Percentiles rank a stretch among this genome's conserved stretches.
These are phyloP conservation scores for Triplophysa dalaica DNA, from an alignment of 2,113 vertebrate genomes.

Conservation along the genomic window DNA sequence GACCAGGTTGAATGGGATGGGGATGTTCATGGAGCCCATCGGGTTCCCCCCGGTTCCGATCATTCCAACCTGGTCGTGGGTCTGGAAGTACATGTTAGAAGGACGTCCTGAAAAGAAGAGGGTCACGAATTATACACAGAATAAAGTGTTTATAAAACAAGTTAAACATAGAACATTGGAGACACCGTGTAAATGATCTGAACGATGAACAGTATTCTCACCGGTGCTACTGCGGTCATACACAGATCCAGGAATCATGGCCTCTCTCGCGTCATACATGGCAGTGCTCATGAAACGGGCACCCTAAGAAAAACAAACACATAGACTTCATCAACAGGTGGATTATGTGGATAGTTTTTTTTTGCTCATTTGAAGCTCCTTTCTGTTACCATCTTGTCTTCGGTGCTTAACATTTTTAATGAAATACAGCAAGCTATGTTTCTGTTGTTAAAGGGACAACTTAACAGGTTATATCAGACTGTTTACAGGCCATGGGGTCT, in stretches of 20 bases:
- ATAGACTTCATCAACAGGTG: not conserved
- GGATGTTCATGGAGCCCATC: conserved; percentile 93
- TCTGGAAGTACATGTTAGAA: conserved; percentile 98
- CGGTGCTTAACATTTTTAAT: too few relatives aligned
- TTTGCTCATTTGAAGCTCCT: too few relatives aligned
- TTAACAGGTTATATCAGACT: too few relatives aligned
- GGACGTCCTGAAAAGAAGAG: conserved; percentile 77
- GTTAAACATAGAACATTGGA: not conserved
- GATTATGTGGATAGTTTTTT: not conserved
- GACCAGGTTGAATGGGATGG: conserved; percentile 96
- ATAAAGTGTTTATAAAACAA: not conserved
- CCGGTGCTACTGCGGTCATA: conserved; percentile 93
- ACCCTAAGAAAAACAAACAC: conserved; percentile 74
- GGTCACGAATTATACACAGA: not conserved
- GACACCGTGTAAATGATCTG: not conserved
- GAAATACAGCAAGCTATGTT: too few relatives aligned
- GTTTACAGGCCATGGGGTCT: too few relatives aligned
- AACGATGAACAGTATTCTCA: conserved; percentile 54
- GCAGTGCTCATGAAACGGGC: conserved; percentile 98
- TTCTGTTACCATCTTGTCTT: too few relatives aligned
- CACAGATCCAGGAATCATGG: conserved; percentile 94
- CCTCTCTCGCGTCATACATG: conserved; percentile 97
- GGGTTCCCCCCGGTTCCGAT: conserved; percentile 90
- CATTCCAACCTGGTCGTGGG: conserved; percentile 98
- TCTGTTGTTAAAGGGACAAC: too few relatives aligned